Conservation (phyloP, 2,888 invertebrate species). For the Hirtodrosophila alboralis region DNA sequence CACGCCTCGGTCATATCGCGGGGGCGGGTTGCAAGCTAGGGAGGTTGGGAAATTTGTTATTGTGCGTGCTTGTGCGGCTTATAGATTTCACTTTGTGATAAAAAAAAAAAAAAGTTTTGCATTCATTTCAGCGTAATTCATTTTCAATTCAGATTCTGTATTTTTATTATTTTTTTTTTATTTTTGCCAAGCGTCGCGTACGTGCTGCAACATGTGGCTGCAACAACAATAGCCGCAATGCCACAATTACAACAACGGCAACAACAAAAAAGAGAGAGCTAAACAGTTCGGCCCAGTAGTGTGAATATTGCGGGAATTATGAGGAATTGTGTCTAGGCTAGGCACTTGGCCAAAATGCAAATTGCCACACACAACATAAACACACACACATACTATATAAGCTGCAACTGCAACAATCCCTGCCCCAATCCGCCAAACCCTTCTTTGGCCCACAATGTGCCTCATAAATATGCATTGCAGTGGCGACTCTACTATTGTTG, state of each 20-base stretch:
- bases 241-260: slow-evolving; percentile 19
- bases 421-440: slow-evolving; percentile 2
- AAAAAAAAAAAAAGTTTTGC: slow-evolving; percentile 69
- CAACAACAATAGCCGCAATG: slow-evolving; percentile 39
- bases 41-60: not conserved
- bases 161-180: too few relatives aligned
- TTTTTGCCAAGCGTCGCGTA: slow-evolving; percentile 48
- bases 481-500: slow-evolving; percentile 51
- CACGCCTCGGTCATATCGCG: not conserved
- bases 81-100: slow-evolving; percentile 74
- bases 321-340: slow-evolving; percentile 74
- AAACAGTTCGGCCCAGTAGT: slow-evolving; percentile 32
- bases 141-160: slow-evolving; percentile 69
- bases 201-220: slow-evolving; percentile 60
- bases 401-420: not conserved
- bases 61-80: slow-evolving; percentile 49
- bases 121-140: slow-evolving; percentile 65
- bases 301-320: slow-evolving; percentile 66
- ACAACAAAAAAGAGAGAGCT: slow-evolving; percentile 51
- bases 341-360: slow-evolving; percentile 71
- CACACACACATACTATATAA: slow-evolving; percentile 5
- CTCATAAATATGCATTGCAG: slow-evolving; percentile 74
- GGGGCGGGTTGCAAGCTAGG: not conserved
- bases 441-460: too few relatives aligned
- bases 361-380: slow-evolving; percentile 36